Conservation (phyloP, 1,140 invertebrate genomes). For the Habropoda laboriosa region DNA sequence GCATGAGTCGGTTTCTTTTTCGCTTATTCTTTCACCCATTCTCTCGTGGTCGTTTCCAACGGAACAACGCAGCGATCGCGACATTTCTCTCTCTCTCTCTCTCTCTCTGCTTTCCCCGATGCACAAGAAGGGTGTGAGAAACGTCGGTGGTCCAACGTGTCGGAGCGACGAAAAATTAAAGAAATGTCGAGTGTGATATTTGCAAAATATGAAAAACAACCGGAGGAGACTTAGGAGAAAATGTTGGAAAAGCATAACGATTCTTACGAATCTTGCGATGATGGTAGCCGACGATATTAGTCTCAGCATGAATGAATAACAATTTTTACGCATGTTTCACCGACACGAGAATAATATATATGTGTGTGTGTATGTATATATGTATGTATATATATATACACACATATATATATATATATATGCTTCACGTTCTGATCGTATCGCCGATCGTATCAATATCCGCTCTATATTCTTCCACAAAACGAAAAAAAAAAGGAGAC, state of each 20-base stretch:
- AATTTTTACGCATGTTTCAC: too few species aligned
- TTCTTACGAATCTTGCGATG: too few species aligned
- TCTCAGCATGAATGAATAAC: too few species aligned
- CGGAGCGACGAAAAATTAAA: background rate
- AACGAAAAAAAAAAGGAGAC: too few species aligned
- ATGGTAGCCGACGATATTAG: too few species aligned
- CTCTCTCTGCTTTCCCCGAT: background rate
- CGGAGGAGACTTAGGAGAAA: too few species aligned
- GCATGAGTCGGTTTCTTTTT: slow-evolving; percentile 15
- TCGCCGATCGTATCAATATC: background rate
- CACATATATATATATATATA: too few species aligned
- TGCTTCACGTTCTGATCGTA: too few species aligned
- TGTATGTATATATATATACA: too few species aligned
- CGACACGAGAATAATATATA: too few species aligned
- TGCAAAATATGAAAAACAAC: background rate
- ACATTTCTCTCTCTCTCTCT: background rate
- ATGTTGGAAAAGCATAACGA: too few species aligned
- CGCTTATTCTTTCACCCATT: background rate
- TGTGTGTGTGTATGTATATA: too few species aligned
- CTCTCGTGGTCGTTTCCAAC: background rate
- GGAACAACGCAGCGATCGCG: background rate
- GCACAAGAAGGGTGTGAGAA: background rate
- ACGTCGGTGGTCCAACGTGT: background rate
- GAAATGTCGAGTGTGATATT: background rate
- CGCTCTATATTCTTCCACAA: background rate